Evolutionary conservation across 2,797 vertebrate species (phyloP).

Genomic region (Oryzias dopingdopingensis): DNA sequence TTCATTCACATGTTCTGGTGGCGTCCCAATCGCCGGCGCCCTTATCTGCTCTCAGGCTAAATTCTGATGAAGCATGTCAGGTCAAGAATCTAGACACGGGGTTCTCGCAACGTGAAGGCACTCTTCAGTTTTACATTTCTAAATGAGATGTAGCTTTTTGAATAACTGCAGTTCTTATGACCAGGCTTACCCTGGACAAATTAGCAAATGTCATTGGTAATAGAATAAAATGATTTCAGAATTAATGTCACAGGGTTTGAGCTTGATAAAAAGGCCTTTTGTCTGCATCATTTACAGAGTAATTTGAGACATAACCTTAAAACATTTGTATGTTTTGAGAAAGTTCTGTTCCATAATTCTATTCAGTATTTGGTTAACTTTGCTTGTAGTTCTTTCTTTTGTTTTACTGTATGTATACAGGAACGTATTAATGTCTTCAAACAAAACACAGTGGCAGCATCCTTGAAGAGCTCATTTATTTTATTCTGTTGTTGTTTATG

Average conservation of each 20-base stretch:
- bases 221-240: slow-evolving; percentile 27
- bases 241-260: slow-evolving; percentile 26
- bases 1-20: no score
- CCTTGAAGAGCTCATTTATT: no score
- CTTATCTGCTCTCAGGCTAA: slow-evolving; percentile 4
- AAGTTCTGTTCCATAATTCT: no score
- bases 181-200: slow-evolving; percentile 11
- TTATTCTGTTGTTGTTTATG: no score
- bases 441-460: no score
- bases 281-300: neutral
- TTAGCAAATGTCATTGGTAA: slow-evolving; percentile 41
- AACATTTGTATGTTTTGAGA: slow-evolving; percentile 4
- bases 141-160: slow-evolving; percentile 21
- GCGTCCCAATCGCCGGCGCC: no score
- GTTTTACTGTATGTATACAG: no score
- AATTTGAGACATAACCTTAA: neutral
- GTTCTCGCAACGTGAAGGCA: no score
- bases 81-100: slow-evolving; percentile 8
- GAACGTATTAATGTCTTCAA: no score
- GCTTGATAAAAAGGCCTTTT: slow-evolving; percentile 10
- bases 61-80: slow-evolving; percentile 5
- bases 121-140: neutral
- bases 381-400: no score
- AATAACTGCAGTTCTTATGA: slow-evolving; percentile 15
- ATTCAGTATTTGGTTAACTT: no score